Conservation (phyloP, 2,113 vertebrate genomes). For the Oreotrochilus melanogaster region DNA sequence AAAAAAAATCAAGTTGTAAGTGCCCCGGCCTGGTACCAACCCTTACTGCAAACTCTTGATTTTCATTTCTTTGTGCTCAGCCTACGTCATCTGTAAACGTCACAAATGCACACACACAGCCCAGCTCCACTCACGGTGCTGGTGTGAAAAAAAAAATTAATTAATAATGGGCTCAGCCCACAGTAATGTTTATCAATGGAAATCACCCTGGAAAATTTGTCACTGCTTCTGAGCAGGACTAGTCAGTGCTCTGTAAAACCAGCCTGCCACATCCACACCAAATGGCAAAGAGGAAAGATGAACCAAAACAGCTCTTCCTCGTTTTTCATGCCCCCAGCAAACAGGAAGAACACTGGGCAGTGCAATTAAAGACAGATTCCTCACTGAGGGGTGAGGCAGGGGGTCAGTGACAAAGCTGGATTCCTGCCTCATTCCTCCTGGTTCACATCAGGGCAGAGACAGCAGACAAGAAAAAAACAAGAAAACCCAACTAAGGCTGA, state of each 20-base stretch:
- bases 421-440: background rate
- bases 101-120: background rate
- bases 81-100: background rate
- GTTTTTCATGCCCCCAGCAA: accelerated
- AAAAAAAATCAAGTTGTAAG: accelerated
- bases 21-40: background rate
- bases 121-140: background rate
- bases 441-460: accelerated
- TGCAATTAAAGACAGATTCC: background rate
- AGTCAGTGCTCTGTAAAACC: background rate
- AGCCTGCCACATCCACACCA: no score
- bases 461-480: background rate
- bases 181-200: background rate
- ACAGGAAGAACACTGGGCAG: accelerated
- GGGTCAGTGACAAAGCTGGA: background rate
- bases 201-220: background rate
- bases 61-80: background rate
- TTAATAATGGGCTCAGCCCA: background rate
- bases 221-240: background rate
- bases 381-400: accelerated
- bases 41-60: accelerated
- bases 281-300: background rate
- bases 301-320: background rate
- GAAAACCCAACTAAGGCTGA: background rate
- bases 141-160: background rate